A percentile compares a stretch with the other conserved stretches of the same genome.
phyloP scores from a whole-genome alignment of 2,888 invertebrate genomes.

The Nemapogon koenigi region DNA sequence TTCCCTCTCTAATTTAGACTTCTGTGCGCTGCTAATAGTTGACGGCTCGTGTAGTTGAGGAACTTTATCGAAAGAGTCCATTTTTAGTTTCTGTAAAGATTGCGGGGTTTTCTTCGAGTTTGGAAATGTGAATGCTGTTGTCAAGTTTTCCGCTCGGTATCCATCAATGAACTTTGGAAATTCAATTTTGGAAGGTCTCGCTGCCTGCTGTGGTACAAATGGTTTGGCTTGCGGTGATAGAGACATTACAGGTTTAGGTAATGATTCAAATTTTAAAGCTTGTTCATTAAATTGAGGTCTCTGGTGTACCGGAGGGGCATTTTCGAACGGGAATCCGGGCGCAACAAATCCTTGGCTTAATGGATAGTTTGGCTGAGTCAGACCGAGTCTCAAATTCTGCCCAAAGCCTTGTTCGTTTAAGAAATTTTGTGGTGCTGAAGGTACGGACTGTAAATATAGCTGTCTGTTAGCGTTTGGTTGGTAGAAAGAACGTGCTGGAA shows the following conservation, averaged over 20 bases:
- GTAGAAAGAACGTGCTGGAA: slow-evolving; percentile 37
- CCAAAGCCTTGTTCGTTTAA: slow-evolving; percentile 49
- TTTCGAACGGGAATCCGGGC: slow-evolving; percentile 40
- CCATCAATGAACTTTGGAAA: slow-evolving; percentile 47
- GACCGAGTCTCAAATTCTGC: slow-evolving; percentile 45
- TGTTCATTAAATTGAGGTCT: slow-evolving; percentile 28
- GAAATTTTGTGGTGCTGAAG: slow-evolving; percentile 53
- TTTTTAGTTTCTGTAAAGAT: slow-evolving; percentile 46
- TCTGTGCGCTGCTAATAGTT: slow-evolving; percentile 15
- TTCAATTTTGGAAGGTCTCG: slow-evolving; percentile 24
- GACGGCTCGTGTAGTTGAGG: slow-evolving; percentile 20
- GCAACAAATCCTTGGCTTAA: slow-evolving; percentile 45
- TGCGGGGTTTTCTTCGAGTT: slow-evolving; percentile 31
- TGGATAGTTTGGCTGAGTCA: slow-evolving; percentile 45
- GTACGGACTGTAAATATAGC: slow-evolving; percentile 44
- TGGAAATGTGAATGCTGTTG: slow-evolving; percentile 22
- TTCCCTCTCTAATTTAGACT: slow-evolving; percentile 56
- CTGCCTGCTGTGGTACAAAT: slow-evolving; percentile 28
- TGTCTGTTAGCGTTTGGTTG: slow-evolving; percentile 40
- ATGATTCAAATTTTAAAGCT: slow-evolving; percentile 33
- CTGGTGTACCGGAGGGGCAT: slow-evolving; percentile 28
- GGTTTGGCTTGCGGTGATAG: slow-evolving; percentile 31
- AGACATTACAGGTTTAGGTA: slow-evolving; percentile 24
- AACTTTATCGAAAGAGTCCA: slow-evolving; percentile 34
- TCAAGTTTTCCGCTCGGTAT: slow-evolving; percentile 41